Evolutionary conservation across 2,113 vertebrate genomes (phyloP).

Genomic region (Isichthys henryi): DNA sequence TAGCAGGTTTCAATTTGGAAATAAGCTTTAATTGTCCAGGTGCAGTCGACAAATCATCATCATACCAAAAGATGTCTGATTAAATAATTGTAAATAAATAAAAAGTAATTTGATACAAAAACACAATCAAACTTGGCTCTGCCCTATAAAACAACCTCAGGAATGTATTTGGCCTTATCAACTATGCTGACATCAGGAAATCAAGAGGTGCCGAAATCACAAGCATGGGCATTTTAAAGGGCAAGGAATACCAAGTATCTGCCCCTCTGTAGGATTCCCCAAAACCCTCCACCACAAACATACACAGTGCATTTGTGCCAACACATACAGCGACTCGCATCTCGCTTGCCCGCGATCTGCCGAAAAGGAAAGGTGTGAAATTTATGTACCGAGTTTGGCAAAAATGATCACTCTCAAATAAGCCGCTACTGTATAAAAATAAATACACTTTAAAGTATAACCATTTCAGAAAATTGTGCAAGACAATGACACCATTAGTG

Average conservation of each 20-base stretch:
- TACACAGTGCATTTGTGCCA: not conserved
- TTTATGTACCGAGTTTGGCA: constrained; percentile 14
- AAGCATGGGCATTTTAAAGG: not conserved
- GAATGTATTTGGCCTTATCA: not conserved
- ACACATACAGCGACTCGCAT: not conserved
- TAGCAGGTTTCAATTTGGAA: not conserved
- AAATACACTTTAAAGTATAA: constrained; percentile 16
- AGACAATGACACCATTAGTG: constrained; percentile 18
- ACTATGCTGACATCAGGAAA: not conserved
- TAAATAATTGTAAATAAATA: constrained; percentile 6
- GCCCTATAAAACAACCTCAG: not conserved
- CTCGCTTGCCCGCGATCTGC: not conserved
- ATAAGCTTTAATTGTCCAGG: not conserved
- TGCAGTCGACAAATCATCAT: not conserved
- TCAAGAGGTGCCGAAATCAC: not conserved
- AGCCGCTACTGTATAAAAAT: constrained; percentile 15
- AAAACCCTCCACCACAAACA: not conserved
- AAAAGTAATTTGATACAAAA: not conserved
- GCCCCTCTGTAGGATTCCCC: not conserved
- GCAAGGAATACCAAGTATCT: constrained; percentile 7
- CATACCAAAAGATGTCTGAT: not conserved
- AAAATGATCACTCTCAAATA: constrained; percentile 13
- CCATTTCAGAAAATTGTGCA: constrained; percentile 4
- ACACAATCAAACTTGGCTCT: not conserved
- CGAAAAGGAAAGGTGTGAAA: not conserved